A percentile compares a stretch with the other conserved stretches of the same genome.
These are phyloP conservation scores for Agrochola lychnidis DNA, from an alignment of 2,888 invertebrate genomes.

Conservation along the genomic window DNA sequence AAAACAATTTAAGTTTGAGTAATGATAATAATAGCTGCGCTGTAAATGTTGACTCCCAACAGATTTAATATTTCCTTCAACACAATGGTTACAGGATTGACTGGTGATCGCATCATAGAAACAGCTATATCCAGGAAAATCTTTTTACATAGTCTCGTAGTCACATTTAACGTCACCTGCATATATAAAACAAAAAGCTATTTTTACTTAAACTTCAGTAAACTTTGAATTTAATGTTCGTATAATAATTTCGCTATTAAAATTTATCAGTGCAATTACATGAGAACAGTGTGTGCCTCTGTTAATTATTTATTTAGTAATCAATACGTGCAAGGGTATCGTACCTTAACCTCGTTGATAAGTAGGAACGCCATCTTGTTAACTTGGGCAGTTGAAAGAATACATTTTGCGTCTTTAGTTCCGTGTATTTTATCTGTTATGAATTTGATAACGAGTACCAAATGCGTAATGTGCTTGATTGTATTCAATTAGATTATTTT, in stretches of 20 bases:
- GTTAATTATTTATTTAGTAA: constrained; percentile 72
- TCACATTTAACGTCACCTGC: not conserved
- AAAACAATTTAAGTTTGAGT: constrained; percentile 27
- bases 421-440: constrained; percentile 38
- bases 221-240: constrained; percentile 24
- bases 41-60: not conserved
- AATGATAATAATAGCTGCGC: not conserved
- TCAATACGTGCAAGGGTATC: constrained; percentile 73
- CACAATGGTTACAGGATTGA: not conserved
- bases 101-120: not conserved
- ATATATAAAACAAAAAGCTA: not conserved
- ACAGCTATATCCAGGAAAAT: not conserved
- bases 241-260: constrained; percentile 32
- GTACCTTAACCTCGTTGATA: constrained; percentile 58
- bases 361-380: constrained; percentile 50
- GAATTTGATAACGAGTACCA: constrained; percentile 9
- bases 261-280: constrained; percentile 63
- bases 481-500: not conserved
- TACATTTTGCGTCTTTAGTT: constrained; percentile 37
- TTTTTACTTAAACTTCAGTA: constrained; percentile 13
- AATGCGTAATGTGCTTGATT: not conserved
- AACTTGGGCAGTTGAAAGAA: constrained; percentile 33
- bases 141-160: not conserved
- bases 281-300: constrained; percentile 59
- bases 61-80: constrained; percentile 1